Conservation (phyloP, 1,140 invertebrate species). For the Ostrea denselamellosa region DNA sequence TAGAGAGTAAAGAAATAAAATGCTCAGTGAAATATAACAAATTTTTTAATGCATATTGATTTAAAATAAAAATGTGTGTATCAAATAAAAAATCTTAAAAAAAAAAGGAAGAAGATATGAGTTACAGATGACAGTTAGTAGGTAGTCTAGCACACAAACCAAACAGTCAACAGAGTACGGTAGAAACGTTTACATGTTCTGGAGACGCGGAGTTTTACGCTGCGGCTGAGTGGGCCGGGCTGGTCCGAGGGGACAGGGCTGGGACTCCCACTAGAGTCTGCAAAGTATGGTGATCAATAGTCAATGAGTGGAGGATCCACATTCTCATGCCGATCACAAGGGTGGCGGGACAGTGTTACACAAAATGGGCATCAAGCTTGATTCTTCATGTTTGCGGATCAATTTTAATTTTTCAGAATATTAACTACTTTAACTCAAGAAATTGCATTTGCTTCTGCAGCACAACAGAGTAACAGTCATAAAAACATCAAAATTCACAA, state of each 20-base stretch:
- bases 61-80: conserved; percentile 12
- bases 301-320: conserved; percentile 19
- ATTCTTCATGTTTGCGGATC: neutral
- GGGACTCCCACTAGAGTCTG: conserved; percentile 75
- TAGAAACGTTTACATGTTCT: conserved; percentile 73
- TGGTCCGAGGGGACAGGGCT: conserved; percentile 74
- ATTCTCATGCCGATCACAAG: conserved; percentile 7
- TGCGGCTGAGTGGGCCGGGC: conserved; percentile 75
- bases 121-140: neutral
- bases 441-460: too few species aligned
- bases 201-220: conserved; percentile 76
- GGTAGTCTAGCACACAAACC: conserved; percentile 39
- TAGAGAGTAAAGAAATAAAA: neutral
- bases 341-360: conserved; percentile 1
- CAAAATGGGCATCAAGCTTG: neutral
- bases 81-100: conserved; percentile 29
- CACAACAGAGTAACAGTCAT: too few species aligned
- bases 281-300: conserved; percentile 57
- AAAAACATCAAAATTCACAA: too few species aligned
- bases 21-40: neutral
- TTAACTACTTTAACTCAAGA: too few species aligned
- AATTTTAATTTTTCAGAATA: too few species aligned
- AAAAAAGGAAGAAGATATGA: neutral
- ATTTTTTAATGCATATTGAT: neutral
- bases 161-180: conserved; percentile 45